Evolutionary conservation across 2,888 invertebrate genomes (phyloP).

Genomic region (Geophilus truncorum): DNA sequence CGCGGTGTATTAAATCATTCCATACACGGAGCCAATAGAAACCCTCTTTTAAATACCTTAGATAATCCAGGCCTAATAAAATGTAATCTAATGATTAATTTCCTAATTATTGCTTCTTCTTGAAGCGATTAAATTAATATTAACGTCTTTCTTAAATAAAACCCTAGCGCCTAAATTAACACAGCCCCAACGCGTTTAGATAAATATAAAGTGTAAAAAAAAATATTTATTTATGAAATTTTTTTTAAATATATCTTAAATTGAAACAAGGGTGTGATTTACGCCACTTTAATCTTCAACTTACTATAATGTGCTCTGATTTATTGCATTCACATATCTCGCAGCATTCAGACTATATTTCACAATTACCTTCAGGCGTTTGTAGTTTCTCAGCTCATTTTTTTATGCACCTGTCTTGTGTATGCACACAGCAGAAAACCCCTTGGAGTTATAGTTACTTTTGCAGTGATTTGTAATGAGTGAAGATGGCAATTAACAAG

Average conservation of each 20-base stretch:
- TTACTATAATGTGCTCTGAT: background rate
- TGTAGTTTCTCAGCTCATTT: background rate
- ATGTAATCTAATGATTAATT: background rate
- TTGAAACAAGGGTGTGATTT: background rate
- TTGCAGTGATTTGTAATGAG: background rate
- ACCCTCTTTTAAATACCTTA: background rate
- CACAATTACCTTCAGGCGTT: conserved; percentile 17
- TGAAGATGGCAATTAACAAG: background rate
- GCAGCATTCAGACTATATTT: conserved; percentile 1
- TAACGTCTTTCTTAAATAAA: too few relatives aligned
- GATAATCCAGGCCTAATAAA: background rate
- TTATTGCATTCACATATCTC: background rate
- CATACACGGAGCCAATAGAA: background rate
- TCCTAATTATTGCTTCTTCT: background rate
- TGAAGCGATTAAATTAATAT: background rate
- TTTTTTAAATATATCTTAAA: too few relatives aligned
- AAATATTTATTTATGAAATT: too few relatives aligned
- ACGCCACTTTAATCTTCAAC: background rate
- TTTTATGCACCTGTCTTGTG: background rate
- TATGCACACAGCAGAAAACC: background rate
- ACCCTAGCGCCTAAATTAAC: too few relatives aligned
- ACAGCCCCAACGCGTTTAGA: background rate
- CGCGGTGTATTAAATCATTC: background rate
- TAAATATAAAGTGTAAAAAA: too few relatives aligned
- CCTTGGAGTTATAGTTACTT: background rate